phyloP scores from a whole-genome alignment of 2,888 invertebrate species.

The Thymelicus lineola region DNA sequence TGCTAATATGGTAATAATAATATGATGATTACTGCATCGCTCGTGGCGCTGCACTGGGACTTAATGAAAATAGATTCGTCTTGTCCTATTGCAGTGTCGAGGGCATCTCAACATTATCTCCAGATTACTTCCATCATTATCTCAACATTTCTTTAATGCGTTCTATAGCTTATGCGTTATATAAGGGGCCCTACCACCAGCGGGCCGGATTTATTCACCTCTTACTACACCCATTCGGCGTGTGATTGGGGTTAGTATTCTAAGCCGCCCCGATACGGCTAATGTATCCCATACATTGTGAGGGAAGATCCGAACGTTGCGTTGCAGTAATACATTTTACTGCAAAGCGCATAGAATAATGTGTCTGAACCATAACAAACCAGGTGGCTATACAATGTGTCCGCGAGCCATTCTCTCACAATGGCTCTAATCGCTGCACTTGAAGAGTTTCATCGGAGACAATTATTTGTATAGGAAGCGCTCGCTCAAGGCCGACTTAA shows the following conservation, averaged over 20 bases:
- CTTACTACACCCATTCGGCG: too few species aligned
- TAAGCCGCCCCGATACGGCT: too few species aligned
- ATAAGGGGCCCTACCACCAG: too few species aligned
- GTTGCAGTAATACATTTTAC: too few species aligned
- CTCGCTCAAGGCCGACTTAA: not conserved
- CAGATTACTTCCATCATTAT: too few species aligned
- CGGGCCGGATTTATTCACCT: too few species aligned
- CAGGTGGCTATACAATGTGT: not conserved
- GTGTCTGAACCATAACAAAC: not conserved
- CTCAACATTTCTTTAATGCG: too few species aligned
- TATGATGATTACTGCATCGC: conserved; percentile 22
- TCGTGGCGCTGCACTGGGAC: conserved; percentile 3
- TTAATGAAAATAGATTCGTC: not conserved
- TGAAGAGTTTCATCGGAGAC: not conserved
- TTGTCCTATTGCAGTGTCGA: not conserved
- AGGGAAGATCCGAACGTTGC: too few species aligned
- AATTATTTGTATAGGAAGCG: not conserved
- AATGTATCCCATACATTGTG: too few species aligned
- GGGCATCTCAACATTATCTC: too few species aligned
- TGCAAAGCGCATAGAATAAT: not conserved
- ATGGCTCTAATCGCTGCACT: not conserved
- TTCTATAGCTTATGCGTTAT: too few species aligned
- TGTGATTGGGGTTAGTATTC: too few species aligned
- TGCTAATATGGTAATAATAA: conserved; percentile 29
- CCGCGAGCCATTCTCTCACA: not conserved